Evolutionary conservation across 2,113 vertebrate species (phyloP).

Genomic region (Picathartes gymnocephalus): DNA sequence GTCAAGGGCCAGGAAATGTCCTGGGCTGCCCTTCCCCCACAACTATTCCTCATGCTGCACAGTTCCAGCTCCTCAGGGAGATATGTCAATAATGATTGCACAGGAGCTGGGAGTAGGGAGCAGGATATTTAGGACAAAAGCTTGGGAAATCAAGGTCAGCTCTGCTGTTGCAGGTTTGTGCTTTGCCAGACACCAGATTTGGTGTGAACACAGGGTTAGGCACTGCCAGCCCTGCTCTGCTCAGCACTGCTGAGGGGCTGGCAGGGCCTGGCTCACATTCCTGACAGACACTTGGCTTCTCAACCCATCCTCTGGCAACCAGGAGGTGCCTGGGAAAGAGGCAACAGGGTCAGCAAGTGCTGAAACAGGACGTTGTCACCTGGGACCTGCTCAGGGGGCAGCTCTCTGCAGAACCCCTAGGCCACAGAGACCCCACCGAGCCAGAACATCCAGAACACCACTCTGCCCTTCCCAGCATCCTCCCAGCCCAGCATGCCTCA

Average conservation of each 20-base stretch:
- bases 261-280: background rate
- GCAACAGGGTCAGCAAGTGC: background rate
- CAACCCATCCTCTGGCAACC: background rate
- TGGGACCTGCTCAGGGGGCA: background rate
- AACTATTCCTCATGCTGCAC: background rate
- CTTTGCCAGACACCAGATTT: background rate
- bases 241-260: fast-evolving
- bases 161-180: background rate
- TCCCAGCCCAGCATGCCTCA: background rate
- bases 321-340: background rate
- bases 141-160: background rate
- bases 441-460: background rate
- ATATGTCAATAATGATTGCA: fast-evolving
- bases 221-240: background rate
- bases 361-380: background rate
- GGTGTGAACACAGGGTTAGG: background rate
- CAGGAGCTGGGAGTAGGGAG: fast-evolving
- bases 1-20: background rate
- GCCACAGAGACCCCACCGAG: background rate
- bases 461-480: background rate
- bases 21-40: background rate
- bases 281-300: background rate
- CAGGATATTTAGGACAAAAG: background rate
- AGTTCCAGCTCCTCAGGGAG: background rate
- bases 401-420: background rate